phyloP scores from a whole-genome alignment of 2,888 invertebrate genomes.

The Panorpa germanica region DNA sequence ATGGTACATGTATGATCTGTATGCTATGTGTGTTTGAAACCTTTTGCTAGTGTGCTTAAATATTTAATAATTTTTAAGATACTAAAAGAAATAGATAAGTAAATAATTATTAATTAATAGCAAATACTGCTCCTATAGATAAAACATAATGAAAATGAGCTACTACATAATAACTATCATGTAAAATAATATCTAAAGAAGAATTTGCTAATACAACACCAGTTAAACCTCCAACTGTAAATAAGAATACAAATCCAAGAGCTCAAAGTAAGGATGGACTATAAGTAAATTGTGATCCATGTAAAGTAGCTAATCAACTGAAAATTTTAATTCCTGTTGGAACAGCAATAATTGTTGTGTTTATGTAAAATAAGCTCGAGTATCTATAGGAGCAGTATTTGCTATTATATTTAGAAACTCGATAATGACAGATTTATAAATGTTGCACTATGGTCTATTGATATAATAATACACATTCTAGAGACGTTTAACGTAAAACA shows the following conservation, averaged over 20 bases:
- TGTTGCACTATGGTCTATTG: no score
- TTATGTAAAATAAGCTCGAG: conserved; percentile 67
- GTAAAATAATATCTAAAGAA: conserved; percentile 54
- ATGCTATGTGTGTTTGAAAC: no score
- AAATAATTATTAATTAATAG: no score
- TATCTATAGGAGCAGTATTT: no score
- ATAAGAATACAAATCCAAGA: conserved; percentile 59
- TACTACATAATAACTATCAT: conserved; percentile 73
- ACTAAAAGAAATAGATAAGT: no score
- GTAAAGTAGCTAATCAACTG: conserved; percentile 52
- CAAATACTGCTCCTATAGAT: conserved; percentile 63
- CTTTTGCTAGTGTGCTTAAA: no score
- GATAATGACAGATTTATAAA: no score
- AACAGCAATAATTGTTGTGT: conserved; percentile 77
- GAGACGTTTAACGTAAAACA: no score
- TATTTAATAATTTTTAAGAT: no score
- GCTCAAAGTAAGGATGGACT: conserved; percentile 42
- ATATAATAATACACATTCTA: no score
- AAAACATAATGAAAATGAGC: conserved; percentile 69
- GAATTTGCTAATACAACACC: conserved; percentile 51
- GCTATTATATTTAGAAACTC: no score
- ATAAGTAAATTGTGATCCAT: conserved; percentile 39
- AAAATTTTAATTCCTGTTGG: conserved; percentile 75
- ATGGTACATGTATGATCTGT: no score
- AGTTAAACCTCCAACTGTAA: conserved; percentile 56